Evolutionary conservation across 1,140 invertebrate species (phyloP), one percentile per base, ranked within the genome.

Genomic region (Monochamus saltuarius): DNA sequence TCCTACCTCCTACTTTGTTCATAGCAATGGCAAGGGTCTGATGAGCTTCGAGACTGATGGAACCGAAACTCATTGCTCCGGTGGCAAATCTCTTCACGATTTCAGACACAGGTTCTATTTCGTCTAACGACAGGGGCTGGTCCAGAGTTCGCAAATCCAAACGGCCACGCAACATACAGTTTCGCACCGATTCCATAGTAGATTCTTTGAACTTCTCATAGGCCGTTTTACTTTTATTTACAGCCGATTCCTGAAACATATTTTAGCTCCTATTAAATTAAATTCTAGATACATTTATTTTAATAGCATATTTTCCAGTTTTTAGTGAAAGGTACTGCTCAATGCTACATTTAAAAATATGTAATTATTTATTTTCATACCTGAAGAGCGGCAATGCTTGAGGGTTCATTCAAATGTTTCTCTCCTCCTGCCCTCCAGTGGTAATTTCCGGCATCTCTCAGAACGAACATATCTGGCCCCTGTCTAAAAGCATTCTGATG

Each of bases 401-500:
- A 78, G 0, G 97, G 97, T 77, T 99, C 95, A 75, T 99, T 99
- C 67, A 99, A 90, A 78, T 99, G 97, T 68, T 95, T 95, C 79
- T 99, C 97, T 9, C 97, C 97, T 2, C 97, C 97, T 61, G 88
- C 87, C 70, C 97, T 84, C 95, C 95, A 99, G 77, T 99, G 95
- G 73, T 94, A 99, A 64, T 89, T 86, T 29, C 97, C 97, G 36
- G 95, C 94, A 81, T 98, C 98, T 56, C 93, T 86, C 7, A 99
- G 81, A 6, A 98, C 87, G 4, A 89, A 77, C 54, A 84, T 82
- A 74, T 99, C 97, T 35, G 83, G 79, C 53, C 84, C 79, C 3
- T 85, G 79, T 56, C 85, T 84, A 71, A 91, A 97, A 0, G 93
- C 89, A 2, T 94, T 81, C 43, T 85, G 81, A 75, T 96, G 94